Conservation (phyloP, 1,140 invertebrate genomes). For the Brachionus paranguensis region DNA sequence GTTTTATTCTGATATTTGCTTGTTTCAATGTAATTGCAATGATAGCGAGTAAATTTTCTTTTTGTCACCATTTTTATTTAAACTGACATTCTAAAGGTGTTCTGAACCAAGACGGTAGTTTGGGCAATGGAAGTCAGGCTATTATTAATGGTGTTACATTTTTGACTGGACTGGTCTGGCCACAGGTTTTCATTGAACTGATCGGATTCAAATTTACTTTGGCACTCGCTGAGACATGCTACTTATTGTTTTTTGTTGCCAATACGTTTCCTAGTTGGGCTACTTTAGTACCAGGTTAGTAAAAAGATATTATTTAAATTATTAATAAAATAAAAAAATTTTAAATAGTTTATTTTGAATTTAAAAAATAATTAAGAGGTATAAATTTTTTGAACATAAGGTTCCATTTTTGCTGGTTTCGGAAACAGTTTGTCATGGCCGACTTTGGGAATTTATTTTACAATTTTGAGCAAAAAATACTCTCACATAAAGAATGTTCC, state of each 20-base stretch:
- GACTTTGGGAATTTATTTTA: conserved; percentile 33
- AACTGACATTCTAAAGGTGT: not conserved
- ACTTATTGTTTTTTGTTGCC: not conserved
- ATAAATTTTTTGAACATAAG: not conserved
- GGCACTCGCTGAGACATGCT: not conserved
- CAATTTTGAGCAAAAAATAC: conserved; percentile 32
- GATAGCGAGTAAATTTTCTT: not conserved
- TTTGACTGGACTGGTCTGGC: conserved; percentile 17
- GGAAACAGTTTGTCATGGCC: conserved; percentile 27
- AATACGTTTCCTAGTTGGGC: conserved; percentile 35
- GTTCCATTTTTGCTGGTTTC: conserved; percentile 14
- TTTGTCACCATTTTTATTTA: not conserved
- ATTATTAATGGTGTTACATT: not conserved
- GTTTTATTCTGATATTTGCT: conserved; percentile 23
- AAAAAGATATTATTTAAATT: not conserved
- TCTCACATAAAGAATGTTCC: not conserved
- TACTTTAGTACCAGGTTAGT: not conserved
- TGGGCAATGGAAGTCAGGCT: conserved; percentile 37
- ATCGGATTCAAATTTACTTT: conserved; percentile 39
- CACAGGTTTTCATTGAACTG: conserved; percentile 13
- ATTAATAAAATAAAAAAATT: not conserved
- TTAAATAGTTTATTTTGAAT: not conserved
- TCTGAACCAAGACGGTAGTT: conserved; percentile 33
- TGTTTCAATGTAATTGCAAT: conserved; percentile 10
- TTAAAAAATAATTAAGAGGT: not conserved